Base-by-base conservation (phyloP, 2,888 invertebrate genomes). In the Trissoscelio sp. region DNA sequence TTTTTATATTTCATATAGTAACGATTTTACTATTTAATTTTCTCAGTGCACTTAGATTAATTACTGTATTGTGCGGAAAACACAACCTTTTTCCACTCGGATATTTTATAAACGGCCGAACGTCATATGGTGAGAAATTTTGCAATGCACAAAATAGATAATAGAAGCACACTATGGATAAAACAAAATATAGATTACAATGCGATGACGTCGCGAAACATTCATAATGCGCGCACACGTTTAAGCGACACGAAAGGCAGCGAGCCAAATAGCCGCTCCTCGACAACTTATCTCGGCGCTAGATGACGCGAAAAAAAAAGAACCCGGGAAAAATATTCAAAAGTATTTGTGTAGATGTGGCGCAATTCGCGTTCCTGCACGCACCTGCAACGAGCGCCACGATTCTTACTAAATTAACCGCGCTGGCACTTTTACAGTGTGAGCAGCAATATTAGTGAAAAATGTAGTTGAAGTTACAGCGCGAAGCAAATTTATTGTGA, bases 211-310 rank as follows among this genome's bases (percentile, higher is more conserved):
- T 44, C 44, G 75, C 60, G 44, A n/a, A 77, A 70, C 73, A 67
- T 78, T 62, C 64, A 57, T 78, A 77, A 81, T 62, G 64, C 69
- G 78, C 53, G 64, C 46, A 16, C 51, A 58, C 57, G 58, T 80
- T 62, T 78, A 53, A 64, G 28, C 67, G 77, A 66, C 72, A 79
- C 73, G 67, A 79, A 73, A 82, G 75, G 79, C 53, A 69, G 39
- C 66, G 48, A 74, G 66, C 70, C 66, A 55, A 78, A 78, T 66
- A 58, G 67, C 78, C 73, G 74, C 55, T 78, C 64, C 73, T 58
- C 60, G 37, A 53, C 62, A 66, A 81, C 51, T 73, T 53, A 70
- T 74, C 73, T 78, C 51, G 46, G 22, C 42, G 39, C 42, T 72
- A 77, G 77, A 81, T 72, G 69, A 60, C 42, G 62, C 39, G n/a